Conservation (phyloP, 2,888 invertebrate species). For the Myathropa florea region DNA sequence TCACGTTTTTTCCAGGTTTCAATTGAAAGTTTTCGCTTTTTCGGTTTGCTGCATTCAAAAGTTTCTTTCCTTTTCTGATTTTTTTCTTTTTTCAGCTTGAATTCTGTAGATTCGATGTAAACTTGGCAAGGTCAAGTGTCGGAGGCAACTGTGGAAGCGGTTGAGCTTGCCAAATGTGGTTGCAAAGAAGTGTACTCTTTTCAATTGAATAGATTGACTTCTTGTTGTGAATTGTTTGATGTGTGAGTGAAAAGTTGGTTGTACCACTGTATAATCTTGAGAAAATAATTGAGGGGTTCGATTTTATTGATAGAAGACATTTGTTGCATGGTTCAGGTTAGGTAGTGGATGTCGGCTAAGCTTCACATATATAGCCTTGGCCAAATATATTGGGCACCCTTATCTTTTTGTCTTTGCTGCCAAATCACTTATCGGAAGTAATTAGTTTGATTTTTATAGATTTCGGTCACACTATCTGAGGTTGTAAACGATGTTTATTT, state of each 20-base stretch:
- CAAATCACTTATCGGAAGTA: too few species aligned
- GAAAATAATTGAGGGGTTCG: background rate
- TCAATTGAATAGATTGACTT: constrained; percentile 5
- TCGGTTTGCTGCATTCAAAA: constrained; percentile 38
- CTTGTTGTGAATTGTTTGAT: background rate
- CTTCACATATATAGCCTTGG: too few species aligned
- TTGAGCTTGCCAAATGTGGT: constrained; percentile 19
- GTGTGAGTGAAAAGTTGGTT: background rate
- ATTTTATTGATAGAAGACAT: background rate
- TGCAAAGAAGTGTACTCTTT: background rate
- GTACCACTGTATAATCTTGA: background rate
- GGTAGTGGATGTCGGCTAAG: too few species aligned
- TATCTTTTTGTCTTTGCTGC: too few species aligned
- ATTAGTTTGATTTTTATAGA: too few species aligned
- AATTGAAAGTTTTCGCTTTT: constrained; percentile 55
- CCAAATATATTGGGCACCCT: too few species aligned
- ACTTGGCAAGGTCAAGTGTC: constrained; percentile 35
- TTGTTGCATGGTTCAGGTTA: background rate
- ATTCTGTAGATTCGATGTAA: constrained; percentile 8
- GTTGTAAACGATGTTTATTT: too few species aligned
- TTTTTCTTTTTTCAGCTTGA: background rate
- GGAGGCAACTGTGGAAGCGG: background rate
- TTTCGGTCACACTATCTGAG: too few species aligned
- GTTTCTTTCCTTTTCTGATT: constrained; percentile 6
- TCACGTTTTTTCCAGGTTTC: background rate